Percentiles rank a stretch among this genome's conserved stretches.
phyloP scores from a whole-genome alignment of 2,113 vertebrate genomes.

The Amphiprion ocellaris region DNA sequence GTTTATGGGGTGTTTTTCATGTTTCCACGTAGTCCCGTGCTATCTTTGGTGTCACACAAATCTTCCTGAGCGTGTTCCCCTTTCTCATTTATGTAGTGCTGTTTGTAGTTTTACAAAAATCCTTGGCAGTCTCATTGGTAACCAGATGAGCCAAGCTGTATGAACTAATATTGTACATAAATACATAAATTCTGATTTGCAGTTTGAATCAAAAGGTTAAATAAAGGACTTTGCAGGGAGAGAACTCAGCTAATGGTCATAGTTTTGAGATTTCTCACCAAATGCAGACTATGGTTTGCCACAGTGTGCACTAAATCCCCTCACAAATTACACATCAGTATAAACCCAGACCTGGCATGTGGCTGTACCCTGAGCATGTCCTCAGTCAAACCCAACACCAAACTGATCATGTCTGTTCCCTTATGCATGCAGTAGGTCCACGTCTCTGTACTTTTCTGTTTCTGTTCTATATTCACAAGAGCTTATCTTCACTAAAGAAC shows the following conservation, averaged over 20 bases:
- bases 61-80: too few species aligned
- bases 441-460: conserved; percentile 5
- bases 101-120: too few species aligned
- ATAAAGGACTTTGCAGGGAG: neutral
- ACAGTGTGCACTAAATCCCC: neutral
- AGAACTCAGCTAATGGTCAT: neutral
- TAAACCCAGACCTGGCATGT: conserved; percentile 1
- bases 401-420: conserved; percentile 25
- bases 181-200: too few species aligned
- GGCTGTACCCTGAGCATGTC: neutral
- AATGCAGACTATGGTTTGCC: neutral
- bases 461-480: conserved; percentile 28
- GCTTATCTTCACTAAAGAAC: conserved; percentile 30
- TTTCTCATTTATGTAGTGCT: too few species aligned
- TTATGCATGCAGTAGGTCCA: conserved; percentile 7
- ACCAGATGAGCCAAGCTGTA: too few species aligned
- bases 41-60: too few species aligned
- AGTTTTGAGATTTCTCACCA: neutral
- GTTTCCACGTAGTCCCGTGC: too few species aligned
- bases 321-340: neutral
- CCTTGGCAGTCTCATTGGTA: too few species aligned
- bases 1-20: too few species aligned
- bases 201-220: too few species aligned
- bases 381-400: neutral
- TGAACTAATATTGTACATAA: too few species aligned